Percentiles rank a stretch among this genome's conserved stretches.
phyloP scores from a whole-genome alignment of 2,888 invertebrate species.

The Lasius fuliginosus region DNA sequence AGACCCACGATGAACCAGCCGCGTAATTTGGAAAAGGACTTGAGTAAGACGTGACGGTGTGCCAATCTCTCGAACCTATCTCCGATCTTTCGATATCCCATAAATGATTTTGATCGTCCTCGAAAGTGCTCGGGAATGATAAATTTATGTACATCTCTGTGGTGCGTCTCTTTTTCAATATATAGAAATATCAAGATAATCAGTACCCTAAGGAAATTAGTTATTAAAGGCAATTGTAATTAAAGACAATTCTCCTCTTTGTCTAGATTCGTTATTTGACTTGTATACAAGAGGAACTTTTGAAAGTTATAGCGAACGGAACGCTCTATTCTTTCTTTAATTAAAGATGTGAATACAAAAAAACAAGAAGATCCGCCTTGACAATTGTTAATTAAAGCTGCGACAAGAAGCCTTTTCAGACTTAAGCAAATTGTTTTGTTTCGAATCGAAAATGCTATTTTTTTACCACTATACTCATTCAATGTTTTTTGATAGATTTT shows the following conservation, averaged over 20 bases:
- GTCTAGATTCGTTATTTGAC: neutral
- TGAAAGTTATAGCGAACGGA: neutral
- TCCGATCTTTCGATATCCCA: constrained; percentile 24
- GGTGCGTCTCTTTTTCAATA: neutral
- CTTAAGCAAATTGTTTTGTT: neutral
- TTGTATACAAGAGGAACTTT: neutral
- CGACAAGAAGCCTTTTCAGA: neutral
- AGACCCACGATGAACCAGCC: constrained; percentile 17
- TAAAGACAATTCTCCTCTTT: neutral
- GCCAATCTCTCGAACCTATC: neutral
- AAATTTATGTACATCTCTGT: neutral
- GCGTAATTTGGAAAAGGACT: constrained; percentile 42
- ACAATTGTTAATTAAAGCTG: neutral
- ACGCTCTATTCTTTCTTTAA: neutral
- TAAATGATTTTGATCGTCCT: constrained; percentile 18
- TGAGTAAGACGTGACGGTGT: constrained; percentile 44
- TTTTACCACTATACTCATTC: neutral
- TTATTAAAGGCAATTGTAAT: neutral
- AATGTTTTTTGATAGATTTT: neutral
- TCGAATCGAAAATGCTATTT: neutral
- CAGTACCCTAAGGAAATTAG: neutral
- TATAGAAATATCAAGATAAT: neutral
- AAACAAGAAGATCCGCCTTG: neutral
- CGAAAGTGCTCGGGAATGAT: neutral
- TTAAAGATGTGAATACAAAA: neutral